Evolutionary conservation across 2,113 vertebrate genomes (phyloP).

Genomic region (Dryoscopus gambensis): DNA sequence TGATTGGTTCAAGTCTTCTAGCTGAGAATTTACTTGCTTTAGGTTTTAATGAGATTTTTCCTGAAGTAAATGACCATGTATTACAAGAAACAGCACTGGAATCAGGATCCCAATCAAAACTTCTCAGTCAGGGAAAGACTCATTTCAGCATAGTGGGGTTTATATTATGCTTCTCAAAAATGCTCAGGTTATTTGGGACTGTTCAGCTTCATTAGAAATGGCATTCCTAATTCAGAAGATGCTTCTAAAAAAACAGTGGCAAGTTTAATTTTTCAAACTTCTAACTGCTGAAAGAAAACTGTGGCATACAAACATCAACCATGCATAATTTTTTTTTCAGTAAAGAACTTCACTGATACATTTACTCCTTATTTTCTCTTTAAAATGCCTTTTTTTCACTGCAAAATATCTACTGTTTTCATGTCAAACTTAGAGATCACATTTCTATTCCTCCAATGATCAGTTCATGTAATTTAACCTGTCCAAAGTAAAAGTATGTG

Average conservation of each 20-base stretch:
- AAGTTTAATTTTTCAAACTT: background rate
- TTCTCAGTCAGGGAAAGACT: background rate
- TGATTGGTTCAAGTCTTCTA: background rate
- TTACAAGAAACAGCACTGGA: background rate
- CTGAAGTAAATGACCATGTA: rapidly evolving
- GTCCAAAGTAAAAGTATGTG: background rate
- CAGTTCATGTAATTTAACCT: background rate
- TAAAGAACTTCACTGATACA: background rate
- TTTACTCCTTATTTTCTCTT: background rate
- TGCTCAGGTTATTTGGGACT: background rate
- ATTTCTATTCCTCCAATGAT: background rate
- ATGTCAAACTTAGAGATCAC: background rate
- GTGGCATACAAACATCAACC: background rate
- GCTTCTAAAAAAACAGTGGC: background rate
- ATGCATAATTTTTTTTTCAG: background rate
- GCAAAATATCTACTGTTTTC: background rate
- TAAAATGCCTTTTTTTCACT: background rate
- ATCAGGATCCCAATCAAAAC: background rate
- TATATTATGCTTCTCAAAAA: background rate
- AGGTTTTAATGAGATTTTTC: background rate
- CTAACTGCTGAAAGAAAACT: background rate
- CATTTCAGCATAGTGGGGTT: background rate
- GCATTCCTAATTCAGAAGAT: background rate
- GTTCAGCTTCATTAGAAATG: background rate
- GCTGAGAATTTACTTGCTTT: background rate